Evolutionary conservation across 1,140 invertebrate genomes (phyloP), one percentile per base, ranked within the genome.

Genomic region (Caenorhabditis tropicalis): DNA sequence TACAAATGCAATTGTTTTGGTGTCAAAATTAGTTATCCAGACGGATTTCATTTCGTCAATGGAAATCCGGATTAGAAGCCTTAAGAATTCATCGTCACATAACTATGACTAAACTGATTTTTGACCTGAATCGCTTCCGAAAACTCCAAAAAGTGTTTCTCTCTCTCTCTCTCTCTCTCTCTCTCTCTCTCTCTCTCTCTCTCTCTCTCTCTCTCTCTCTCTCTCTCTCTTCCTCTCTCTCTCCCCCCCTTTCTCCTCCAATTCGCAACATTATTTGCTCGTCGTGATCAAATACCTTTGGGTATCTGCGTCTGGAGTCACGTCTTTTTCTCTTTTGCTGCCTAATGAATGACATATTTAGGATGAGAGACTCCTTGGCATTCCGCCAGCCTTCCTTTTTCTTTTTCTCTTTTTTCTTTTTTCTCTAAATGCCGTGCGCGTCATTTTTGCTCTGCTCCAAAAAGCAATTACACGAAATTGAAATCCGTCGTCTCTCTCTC

Each of bases 381-480:
- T 10, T 12, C 9, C 21, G 53, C 65, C 65, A 33, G 0, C 19
- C 24, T 27, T 65, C 58, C 16, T 36, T 36, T 19, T 3, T 16
- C 19, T 65, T 27, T 33, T 9, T 36, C 31, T n/a, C 29, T 9
- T 19, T 12, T 36, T 33, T 65, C 24, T 31, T 31, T 43, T 29
- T 2, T 15, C 24, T 65, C 31, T 33, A 56, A n/a, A 51, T 4
- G 27, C 10, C 31, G 33, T 36, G 21, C 58, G 53, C 65, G 65
- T 74, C 36, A 43, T 46, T 74, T 43, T 24, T 74, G 36, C 58
- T 65, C 31, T 51, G 49, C 53, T 56, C 53, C 65, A 74, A 74
- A 74, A 74, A 74, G 65, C 65, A 74, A 74, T 74, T 74, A 74
- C 65, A 74, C 65, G 65, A 74, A 74, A 74, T 74, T 74, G 65